Conservation (phyloP, 2,113 vertebrate species). For the Axis porcinus region DNA sequence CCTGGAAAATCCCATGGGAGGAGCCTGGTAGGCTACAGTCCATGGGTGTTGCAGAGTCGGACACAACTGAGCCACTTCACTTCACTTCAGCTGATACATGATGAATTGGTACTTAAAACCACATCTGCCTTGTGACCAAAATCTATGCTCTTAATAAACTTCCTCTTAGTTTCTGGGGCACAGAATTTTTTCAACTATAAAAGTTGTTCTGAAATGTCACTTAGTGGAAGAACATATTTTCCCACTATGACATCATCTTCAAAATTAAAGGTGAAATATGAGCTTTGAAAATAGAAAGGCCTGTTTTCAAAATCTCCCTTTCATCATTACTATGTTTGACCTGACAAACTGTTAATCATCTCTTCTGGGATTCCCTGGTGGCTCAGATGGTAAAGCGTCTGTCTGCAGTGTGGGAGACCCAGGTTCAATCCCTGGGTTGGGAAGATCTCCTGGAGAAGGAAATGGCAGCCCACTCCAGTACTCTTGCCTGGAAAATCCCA, state of each 20-base stretch:
- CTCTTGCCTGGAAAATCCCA: neutral
- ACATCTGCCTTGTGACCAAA: neutral
- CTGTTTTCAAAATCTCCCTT: constrained; percentile 18
- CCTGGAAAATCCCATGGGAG: too few relatives aligned
- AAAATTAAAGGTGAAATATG: constrained; percentile 28
- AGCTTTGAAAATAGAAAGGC: neutral
- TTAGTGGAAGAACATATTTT: neutral
- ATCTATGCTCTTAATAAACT: neutral
- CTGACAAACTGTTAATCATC: neutral
- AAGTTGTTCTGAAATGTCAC: constrained; percentile 8
- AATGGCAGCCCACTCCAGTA: neutral
- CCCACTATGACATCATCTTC: neutral
- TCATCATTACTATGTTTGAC: neutral
- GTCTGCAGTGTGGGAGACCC: neutral
- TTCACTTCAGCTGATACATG: neutral
- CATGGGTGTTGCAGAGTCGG: too few relatives aligned
- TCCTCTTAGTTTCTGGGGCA: neutral
- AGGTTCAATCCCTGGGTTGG: neutral
- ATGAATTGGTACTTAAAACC: constrained; percentile 18
- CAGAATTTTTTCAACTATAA: neutral
- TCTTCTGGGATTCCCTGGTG: neutral
- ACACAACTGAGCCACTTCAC: too few relatives aligned
- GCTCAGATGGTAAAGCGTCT: neutral
- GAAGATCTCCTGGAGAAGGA: neutral
- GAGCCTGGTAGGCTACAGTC: too few relatives aligned